Evolutionary conservation across 2,888 invertebrate genomes (phyloP).

Genomic region (Dicranocentrus wangi): DNA sequence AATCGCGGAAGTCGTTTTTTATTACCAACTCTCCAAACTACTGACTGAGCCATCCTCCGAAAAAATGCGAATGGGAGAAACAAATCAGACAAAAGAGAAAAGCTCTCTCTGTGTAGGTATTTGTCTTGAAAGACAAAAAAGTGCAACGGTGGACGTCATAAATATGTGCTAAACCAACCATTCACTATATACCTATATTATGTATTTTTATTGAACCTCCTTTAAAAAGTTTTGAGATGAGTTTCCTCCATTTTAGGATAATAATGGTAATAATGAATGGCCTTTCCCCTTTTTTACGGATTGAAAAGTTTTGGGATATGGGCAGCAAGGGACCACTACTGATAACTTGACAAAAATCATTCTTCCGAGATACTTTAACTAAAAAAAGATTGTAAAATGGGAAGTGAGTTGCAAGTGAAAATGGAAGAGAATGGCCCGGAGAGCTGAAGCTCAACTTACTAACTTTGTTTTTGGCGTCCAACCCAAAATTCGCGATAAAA

Average conservation of each 20-base stretch:
- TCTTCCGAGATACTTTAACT: background rate
- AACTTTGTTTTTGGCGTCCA: no score
- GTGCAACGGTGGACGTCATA: background rate
- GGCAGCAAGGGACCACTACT: slow-evolving; percentile 58
- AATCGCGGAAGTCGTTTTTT: no score
- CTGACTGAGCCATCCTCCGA: no score
- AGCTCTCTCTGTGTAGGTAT: background rate
- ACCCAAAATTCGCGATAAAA: no score
- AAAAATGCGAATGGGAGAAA: no score
- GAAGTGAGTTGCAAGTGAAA: no score
- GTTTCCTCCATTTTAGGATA: background rate
- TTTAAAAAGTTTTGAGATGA: background rate
- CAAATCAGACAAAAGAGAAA: background rate
- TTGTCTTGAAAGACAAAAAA: background rate
- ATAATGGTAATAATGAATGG: slow-evolving; percentile 2
- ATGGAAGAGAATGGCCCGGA: no score
- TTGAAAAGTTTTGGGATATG: slow-evolving; percentile 36
- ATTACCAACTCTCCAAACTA: no score
- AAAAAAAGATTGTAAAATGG: no score
- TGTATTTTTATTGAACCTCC: slow-evolving; percentile 34
- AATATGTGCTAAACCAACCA: slow-evolving; percentile 39
- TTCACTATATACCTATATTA: no score
- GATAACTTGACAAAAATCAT: slow-evolving; percentile 66
- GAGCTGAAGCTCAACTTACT: no score
- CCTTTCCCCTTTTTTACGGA: no score